Conservation (phyloP, 2,797 vertebrate genomes). For the Aldrovandia affinis region DNA sequence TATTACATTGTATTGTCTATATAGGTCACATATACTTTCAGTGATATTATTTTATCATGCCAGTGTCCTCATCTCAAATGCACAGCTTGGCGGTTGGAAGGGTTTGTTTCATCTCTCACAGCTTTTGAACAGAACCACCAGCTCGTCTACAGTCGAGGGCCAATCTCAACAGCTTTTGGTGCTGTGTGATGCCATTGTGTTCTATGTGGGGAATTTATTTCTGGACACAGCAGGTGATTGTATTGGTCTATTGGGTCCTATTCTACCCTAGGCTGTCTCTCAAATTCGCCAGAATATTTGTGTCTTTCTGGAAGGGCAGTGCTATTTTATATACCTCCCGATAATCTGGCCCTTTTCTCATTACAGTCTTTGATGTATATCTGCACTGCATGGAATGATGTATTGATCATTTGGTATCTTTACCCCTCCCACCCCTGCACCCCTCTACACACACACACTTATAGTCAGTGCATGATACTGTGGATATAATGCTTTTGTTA, state of each 20-base stretch:
- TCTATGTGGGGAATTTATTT: not conserved
- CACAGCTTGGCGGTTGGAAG: not conserved
- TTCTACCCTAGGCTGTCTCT: conserved; percentile 16
- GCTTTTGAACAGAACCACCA: not conserved
- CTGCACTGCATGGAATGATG: not conserved
- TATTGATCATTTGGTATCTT: conserved; percentile 26
- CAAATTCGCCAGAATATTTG: not conserved
- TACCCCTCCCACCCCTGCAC: not conserved
- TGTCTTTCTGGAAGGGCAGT: not conserved
- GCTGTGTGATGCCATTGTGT: not conserved
- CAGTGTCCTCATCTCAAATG: not conserved
- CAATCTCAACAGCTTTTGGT: not conserved
- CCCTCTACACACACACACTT: not conserved
- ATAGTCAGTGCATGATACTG: not conserved
- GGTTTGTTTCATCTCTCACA: not conserved
- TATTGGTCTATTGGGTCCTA: not conserved
- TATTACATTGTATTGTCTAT: no score
- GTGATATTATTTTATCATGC: no score
- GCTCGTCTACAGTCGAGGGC: not conserved
- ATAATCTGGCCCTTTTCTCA: conserved; percentile 22
- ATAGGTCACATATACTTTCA: no score
- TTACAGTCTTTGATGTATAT: conserved; percentile 14
- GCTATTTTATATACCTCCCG: conserved; percentile 17
- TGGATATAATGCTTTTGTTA: conserved; percentile 27
- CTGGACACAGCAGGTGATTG: not conserved